Evolutionary conservation across 2,888 invertebrate genomes (phyloP).

Genomic region (Sylvicola cinctus): DNA sequence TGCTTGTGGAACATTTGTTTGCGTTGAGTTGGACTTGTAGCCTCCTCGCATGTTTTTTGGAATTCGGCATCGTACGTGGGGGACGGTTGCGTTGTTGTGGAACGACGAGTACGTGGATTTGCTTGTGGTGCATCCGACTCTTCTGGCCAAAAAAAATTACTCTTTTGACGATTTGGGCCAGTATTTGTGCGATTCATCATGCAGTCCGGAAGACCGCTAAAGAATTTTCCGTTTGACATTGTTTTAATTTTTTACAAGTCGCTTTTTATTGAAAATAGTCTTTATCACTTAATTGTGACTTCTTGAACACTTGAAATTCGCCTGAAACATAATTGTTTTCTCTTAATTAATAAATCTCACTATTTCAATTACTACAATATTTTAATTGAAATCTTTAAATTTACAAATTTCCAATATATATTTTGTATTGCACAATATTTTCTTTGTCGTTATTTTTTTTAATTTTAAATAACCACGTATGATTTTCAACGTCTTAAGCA

Average conservation of each 20-base stretch:
- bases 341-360: no score
- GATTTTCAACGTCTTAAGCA: no score
- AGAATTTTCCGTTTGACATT: constrained; percentile 26
- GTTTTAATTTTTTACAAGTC: constrained; percentile 3
- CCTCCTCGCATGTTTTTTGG: constrained; percentile 3
- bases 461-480: no score
- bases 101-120: background rate
- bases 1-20: constrained; percentile 21
- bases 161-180: constrained; percentile 18
- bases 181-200: constrained; percentile 14
- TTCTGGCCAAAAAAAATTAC: constrained; percentile 25
- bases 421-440: no score
- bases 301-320: no score
- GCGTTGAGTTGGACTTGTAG: constrained; percentile 11
- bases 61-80: background rate
- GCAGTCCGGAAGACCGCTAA: constrained; percentile 20
- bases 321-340: no score
- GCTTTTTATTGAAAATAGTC: no score
- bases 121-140: constrained; percentile 9
- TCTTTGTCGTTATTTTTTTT: no score
- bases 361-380: no score
- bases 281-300: no score
- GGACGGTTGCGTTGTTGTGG: background rate
- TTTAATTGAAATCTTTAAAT: no score
- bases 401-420: no score